phyloP scores from a whole-genome alignment of 2,113 vertebrate genomes.

The Malaclemys terrapin region DNA sequence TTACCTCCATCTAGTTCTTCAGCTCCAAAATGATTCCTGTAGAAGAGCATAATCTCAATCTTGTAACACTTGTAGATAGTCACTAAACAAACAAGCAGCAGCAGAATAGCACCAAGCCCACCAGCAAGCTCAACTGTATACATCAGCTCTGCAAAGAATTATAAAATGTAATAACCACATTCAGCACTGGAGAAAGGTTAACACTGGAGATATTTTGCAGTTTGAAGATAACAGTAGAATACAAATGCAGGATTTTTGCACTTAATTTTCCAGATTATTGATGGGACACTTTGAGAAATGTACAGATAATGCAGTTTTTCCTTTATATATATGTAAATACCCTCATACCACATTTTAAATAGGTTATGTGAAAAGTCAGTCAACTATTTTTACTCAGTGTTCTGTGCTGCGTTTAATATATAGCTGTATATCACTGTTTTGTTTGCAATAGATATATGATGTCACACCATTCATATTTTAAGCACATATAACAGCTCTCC shows the following conservation, averaged over 20 bases:
- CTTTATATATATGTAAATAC: neutral
- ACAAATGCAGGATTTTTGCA: neutral
- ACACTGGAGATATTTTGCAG: neutral
- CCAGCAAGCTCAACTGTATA: constrained; percentile 98
- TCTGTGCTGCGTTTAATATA: neutral
- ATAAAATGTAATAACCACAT: constrained; percentile 36
- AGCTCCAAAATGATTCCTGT: constrained; percentile 95
- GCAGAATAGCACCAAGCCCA: constrained; percentile 95
- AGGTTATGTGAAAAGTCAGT: neutral
- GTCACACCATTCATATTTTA: neutral
- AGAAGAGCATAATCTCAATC: constrained; percentile 98
- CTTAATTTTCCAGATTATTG: neutral
- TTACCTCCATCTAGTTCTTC: constrained; percentile 97
- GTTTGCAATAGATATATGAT: neutral
- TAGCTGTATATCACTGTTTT: neutral
- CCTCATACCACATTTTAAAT: neutral
- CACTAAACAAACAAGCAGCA: constrained; percentile 95
- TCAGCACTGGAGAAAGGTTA: neutral
- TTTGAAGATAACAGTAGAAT: neutral
- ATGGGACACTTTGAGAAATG: neutral
- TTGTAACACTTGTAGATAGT: constrained; percentile 98
- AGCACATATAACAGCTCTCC: neutral
- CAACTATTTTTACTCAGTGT: neutral
- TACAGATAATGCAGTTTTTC: fast-evolving
- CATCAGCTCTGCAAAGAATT: constrained; percentile 92